Evolutionary conservation across 1,140 invertebrate species (phyloP).

Genomic region (Acromyrmex heyeri): DNA sequence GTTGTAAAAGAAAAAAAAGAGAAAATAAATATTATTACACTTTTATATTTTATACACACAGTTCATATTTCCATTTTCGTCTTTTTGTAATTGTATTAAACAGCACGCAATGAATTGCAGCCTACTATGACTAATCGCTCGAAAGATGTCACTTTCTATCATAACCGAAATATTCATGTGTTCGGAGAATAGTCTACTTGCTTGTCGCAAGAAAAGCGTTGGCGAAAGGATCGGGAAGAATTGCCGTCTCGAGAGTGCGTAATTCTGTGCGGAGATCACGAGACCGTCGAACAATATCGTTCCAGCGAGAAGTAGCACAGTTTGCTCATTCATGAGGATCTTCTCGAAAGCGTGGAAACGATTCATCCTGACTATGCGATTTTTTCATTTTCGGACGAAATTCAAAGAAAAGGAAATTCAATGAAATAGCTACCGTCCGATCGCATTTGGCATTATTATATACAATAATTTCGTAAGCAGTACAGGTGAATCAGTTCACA

Average conservation of each 20-base stretch:
- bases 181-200: background rate
- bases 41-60: background rate
- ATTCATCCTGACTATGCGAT: constrained; percentile 69
- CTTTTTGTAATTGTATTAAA: background rate
- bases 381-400: constrained; percentile 56
- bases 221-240: constrained; percentile 21
- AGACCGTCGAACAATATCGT: constrained; percentile 61
- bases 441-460: constrained; percentile 61
- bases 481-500: constrained; percentile 68
- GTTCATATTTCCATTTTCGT: background rate
- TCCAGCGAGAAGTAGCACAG: constrained; percentile 27
- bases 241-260: constrained; percentile 35
- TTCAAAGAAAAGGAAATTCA: constrained; percentile 66
- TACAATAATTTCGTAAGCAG: constrained; percentile 58
- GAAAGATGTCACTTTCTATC: background rate
- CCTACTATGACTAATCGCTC: background rate
- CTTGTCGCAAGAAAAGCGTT: background rate
- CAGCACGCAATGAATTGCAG: background rate
- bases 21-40: background rate
- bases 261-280: constrained; percentile 23
- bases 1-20: background rate
- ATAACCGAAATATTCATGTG: constrained; percentile 5
- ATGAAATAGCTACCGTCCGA: constrained; percentile 63
- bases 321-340: constrained; percentile 61
- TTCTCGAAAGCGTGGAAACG: constrained; percentile 25